A percentile compares a stretch with the other conserved stretches of the same genome.
Evolutionary conservation across 2,113 vertebrate genomes (phyloP).

Genomic region (Chaetorhynchus papuensis): DNA sequence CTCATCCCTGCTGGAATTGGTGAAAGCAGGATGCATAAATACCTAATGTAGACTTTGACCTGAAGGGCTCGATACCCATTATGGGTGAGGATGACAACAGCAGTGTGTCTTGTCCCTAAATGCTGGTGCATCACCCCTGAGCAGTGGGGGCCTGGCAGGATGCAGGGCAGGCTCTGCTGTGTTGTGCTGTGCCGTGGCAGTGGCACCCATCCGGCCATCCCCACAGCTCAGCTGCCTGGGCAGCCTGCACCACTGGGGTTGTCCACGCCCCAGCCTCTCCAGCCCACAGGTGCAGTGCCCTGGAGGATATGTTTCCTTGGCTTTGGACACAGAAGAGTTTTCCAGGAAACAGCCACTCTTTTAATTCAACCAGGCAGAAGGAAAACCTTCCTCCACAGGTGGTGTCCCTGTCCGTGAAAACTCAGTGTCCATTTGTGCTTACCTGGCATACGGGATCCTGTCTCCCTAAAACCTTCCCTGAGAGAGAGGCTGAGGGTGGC

Average conservation of each 20-base stretch:
- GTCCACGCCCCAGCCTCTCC: neutral
- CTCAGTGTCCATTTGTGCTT: neutral
- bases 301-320: fast-evolving
- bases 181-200: neutral
- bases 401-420: neutral
- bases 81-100: neutral
- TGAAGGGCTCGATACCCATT: neutral
- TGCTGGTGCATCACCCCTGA: neutral
- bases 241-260: neutral
- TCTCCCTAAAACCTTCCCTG: neutral
- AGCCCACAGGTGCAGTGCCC: neutral
- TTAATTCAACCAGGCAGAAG: neutral
- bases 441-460: neutral
- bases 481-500: neutral
- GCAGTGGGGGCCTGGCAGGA: neutral
- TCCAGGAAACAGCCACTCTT: neutral
- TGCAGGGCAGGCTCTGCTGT: fast-evolving
- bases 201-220: neutral
- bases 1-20: neutral
- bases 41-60: neutral
- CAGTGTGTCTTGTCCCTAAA: fast-evolving
- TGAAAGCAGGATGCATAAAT: neutral
- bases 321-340: neutral
- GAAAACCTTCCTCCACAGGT: neutral
- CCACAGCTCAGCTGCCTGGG: neutral